These are phyloP conservation scores for Takifugu flavidus DNA, from an alignment of 2,113 vertebrate genomes.

Conservation along the genomic window DNA sequence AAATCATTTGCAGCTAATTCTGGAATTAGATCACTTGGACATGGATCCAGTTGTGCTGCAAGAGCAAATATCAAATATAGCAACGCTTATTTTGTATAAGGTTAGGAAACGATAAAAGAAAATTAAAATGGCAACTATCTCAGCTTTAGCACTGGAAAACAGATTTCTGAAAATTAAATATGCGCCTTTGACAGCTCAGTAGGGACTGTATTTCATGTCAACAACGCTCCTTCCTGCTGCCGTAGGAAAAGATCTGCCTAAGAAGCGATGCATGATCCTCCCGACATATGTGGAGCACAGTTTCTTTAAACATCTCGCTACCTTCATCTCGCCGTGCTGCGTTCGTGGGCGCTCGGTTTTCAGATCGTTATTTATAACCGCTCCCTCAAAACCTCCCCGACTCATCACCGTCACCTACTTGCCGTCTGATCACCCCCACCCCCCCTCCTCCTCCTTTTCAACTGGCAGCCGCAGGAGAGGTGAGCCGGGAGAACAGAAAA, in stretches of 20 bases:
- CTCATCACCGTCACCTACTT: conserved; percentile 58
- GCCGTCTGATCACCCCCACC: conserved; percentile 40
- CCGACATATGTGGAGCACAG: conserved; percentile 62
- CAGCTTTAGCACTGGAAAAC: conserved; percentile 36
- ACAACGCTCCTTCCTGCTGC: conserved; percentile 27
- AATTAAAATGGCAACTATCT: conserved; percentile 3
- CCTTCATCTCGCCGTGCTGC: conserved; percentile 53
- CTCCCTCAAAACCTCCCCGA: conserved; percentile 59
- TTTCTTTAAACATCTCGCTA: conserved; percentile 39
- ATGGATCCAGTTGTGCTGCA: conserved; percentile 44
- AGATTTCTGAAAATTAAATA: conserved; percentile 9
- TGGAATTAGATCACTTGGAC: conserved; percentile 53
- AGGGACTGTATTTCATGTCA: conserved; percentile 23
- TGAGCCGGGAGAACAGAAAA: conserved; percentile 41
- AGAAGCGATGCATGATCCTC: conserved; percentile 27
- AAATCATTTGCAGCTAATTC: conserved; percentile 66
- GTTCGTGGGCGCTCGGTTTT: conserved; percentile 26
- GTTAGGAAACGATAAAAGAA: conserved; percentile 6
- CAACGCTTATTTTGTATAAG: conserved; percentile 9
- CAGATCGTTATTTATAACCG: conserved; percentile 68
- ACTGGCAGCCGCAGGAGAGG: conserved; percentile 53
- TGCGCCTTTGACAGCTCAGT: background rate
- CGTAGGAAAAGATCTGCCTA: conserved; percentile 28
- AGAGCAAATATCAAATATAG: conserved; percentile 51
- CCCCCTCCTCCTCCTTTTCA: conserved; percentile 54